Percentiles rank a stretch among this genome's conserved stretches.
These are phyloP conservation scores for Ophion ventricosus DNA, from an alignment of 2,888 invertebrate genomes.

Conservation along the genomic window DNA sequence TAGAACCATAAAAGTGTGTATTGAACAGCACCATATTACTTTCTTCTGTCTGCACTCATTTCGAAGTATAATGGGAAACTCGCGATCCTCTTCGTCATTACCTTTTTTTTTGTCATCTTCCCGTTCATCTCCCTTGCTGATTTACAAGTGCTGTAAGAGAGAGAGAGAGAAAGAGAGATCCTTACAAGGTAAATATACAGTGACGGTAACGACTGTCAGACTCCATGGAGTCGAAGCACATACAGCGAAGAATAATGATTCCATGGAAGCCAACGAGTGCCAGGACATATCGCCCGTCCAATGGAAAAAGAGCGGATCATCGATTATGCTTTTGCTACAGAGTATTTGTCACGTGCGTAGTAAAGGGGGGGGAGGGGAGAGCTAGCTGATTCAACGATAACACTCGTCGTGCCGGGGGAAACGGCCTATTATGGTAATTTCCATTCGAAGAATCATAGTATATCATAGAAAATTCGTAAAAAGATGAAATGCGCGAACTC, in stretches of 20 bases:
- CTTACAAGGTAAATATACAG: constrained; percentile 21
- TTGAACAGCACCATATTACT: not conserved
- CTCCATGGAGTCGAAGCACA: not conserved
- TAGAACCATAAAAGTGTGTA: not conserved
- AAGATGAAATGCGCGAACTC: not conserved
- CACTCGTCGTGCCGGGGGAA: not conserved
- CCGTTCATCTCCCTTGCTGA: not conserved
- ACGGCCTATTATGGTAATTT: not conserved
- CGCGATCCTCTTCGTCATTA: not conserved
- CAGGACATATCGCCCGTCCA: not conserved
- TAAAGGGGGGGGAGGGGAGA: not conserved
- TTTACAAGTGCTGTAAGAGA: constrained; percentile 1
- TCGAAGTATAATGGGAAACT: not conserved
- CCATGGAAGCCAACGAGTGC: not conserved
- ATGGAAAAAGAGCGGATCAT: not conserved
- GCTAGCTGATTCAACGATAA: not conserved
- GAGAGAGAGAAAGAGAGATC: not conserved
- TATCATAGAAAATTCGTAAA: not conserved
- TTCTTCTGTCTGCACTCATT: not conserved
- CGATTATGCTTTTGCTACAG: not conserved
- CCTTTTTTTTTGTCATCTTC: not conserved
- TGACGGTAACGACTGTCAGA: not conserved
- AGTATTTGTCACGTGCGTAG: not conserved
- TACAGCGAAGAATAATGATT: not conserved
- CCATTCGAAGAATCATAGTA: not conserved